These are phyloP conservation scores for Drosophila jambulina DNA, from an alignment of 1,140 invertebrate species.

Conservation along the genomic window DNA sequence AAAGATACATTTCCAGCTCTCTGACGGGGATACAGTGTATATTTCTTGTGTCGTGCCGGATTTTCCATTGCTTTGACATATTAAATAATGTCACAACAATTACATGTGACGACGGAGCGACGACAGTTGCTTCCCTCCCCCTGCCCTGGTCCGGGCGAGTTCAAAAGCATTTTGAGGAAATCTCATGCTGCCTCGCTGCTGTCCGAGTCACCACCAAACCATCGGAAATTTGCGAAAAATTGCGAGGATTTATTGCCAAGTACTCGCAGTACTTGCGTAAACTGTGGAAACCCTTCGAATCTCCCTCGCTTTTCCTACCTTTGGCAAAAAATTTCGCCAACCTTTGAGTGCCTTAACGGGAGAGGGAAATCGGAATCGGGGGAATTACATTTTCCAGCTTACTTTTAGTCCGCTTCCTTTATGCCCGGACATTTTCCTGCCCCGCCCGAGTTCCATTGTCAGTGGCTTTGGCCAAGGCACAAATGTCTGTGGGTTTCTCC, in stretches of 20 bases:
- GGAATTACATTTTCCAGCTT: conserved; percentile 74
- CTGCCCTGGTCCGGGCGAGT: conserved; percentile 19
- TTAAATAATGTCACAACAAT: conserved; percentile 82
- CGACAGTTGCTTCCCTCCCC: conserved; percentile 15
- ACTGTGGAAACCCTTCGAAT: not conserved
- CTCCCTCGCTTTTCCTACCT: conserved; percentile 42
- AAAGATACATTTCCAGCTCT: conserved; percentile 30
- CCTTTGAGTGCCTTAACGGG: conserved; percentile 3
- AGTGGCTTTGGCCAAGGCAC: conserved; percentile 55
- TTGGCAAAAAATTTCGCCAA: conserved; percentile 44
- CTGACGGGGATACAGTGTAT: not conserved
- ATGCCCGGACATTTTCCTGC: conserved; percentile 51
- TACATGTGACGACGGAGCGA: conserved; percentile 57
- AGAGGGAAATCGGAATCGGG: not conserved
- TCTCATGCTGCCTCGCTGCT: conserved; percentile 67
- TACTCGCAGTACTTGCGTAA: not conserved
- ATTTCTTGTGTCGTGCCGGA: conserved; percentile 54
- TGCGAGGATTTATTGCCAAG: conserved; percentile 20
- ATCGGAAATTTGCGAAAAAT: conserved; percentile 14
- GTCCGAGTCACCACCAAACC: conserved; percentile 40
- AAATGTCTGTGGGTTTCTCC: conserved; percentile 65
- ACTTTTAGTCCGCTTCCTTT: conserved; percentile 60
- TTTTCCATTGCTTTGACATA: conserved; percentile 81
- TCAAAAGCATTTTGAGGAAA: conserved; percentile 63
- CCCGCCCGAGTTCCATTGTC: conserved; percentile 64